Conservation (phyloP, 2,113 vertebrate genomes). For the Hippocampus abdominalis region DNA sequence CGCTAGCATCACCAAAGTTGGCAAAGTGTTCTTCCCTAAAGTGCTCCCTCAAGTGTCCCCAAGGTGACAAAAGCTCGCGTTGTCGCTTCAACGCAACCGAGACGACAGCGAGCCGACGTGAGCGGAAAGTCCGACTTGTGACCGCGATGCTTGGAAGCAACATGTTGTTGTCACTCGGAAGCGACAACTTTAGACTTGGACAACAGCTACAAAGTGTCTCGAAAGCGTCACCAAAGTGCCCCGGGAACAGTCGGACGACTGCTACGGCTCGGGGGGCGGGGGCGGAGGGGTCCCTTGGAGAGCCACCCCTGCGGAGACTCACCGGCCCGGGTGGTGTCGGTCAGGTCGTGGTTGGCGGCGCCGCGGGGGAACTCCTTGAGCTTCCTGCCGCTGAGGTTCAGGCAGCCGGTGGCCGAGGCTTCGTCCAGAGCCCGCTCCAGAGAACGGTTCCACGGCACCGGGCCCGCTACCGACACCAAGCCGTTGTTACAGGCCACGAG, state of each 20-base stretch:
- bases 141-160: background rate
- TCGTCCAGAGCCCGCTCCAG: slow-evolving; percentile 92
- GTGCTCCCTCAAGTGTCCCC: background rate
- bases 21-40: background rate
- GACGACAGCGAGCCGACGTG: background rate
- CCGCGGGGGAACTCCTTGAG: slow-evolving; percentile 96
- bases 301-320: slow-evolving; percentile 48
- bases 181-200: background rate
- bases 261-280: background rate
- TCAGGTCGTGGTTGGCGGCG: slow-evolving; percentile 90
- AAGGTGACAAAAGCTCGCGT: background rate
- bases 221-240: background rate
- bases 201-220: background rate
- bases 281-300: background rate
- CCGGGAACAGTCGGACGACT: background rate
- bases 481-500: slow-evolving; percentile 56
- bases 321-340: slow-evolving; percentile 93
- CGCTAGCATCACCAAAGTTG: background rate
- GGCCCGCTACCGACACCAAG: slow-evolving; percentile 59
- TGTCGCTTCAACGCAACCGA: background rate
- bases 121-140: background rate
- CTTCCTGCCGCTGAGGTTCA: slow-evolving; percentile 96
- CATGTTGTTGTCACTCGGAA: background rate
- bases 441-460: slow-evolving; percentile 88
- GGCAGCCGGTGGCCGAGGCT: slow-evolving; percentile 83